Evolutionary conservation across 2,888 invertebrate genomes (phyloP).

Genomic region (Dichetophora obliterata): DNA sequence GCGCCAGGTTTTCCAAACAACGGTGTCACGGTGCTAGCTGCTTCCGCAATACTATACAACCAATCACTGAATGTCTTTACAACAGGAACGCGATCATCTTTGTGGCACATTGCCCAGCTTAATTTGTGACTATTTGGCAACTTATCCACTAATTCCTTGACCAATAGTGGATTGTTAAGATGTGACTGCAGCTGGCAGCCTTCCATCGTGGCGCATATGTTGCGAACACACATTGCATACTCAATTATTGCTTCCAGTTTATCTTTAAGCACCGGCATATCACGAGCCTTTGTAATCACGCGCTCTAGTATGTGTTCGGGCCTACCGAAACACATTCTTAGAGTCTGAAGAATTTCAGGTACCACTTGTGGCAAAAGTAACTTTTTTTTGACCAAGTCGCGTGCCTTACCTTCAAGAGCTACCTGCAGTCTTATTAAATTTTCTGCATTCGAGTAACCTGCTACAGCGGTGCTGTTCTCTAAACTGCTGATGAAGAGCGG

Average conservation of each 20-base stretch:
- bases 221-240: conserved; percentile 17
- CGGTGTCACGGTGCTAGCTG: neutral
- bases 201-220: conserved; percentile 32
- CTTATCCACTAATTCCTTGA: conserved; percentile 40
- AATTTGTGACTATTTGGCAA: conserved; percentile 7
- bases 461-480: neutral
- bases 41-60: neutral
- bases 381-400: conserved; percentile 29
- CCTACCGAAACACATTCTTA: conserved; percentile 34
- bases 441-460: conserved; percentile 28
- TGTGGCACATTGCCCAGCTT: neutral
- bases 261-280: conserved; percentile 27
- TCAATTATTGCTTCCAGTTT: conserved; percentile 30
- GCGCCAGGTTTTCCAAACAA: neutral
- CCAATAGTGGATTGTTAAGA: conserved; percentile 34
- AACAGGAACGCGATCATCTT: conserved; percentile 3
- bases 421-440: conserved; percentile 29
- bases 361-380: conserved; percentile 15
- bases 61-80: conserved; percentile 4
- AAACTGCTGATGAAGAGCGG: neutral
- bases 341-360: conserved; percentile 31
- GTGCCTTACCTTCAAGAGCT: conserved; percentile 21
- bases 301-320: conserved; percentile 31
- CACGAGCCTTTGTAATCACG: conserved; percentile 3
- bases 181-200: conserved; percentile 14